Evolutionary conservation across 1,140 invertebrate genomes (phyloP).

Genomic region (Mylabris phalerata): DNA sequence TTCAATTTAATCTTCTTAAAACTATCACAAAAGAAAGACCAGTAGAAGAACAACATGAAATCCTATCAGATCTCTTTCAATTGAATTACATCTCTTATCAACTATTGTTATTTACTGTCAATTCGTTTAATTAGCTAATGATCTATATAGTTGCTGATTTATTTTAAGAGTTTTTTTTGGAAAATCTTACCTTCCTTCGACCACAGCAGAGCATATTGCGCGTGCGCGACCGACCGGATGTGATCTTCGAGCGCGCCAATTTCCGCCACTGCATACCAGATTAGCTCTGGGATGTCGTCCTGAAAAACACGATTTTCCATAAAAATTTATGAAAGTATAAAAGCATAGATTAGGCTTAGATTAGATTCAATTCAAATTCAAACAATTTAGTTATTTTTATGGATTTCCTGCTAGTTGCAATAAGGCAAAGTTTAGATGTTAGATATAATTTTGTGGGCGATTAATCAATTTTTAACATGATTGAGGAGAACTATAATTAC

Average conservation of each 20-base stretch:
- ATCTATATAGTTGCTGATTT: background rate
- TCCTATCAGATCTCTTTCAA: too few relatives aligned
- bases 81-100: too few relatives aligned
- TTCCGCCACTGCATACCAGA: conserved; percentile 64
- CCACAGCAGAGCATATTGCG: conserved; percentile 81
- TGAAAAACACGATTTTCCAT: conserved; percentile 19
- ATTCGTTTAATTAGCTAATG: too few relatives aligned
- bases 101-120: too few relatives aligned
- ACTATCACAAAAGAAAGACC: too few relatives aligned
- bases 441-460: background rate
- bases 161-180: background rate
- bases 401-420: background rate
- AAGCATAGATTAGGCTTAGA: too few relatives aligned
- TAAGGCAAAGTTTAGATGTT: background rate
- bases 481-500: background rate
- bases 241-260: conserved; percentile 65
- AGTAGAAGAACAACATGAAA: too few relatives aligned
- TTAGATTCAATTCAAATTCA: too few relatives aligned
- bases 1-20: too few relatives aligned
- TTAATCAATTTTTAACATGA: background rate
- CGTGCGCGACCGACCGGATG: conserved; percentile 64
- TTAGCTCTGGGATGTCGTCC: conserved; percentile 36
- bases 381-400: background rate
- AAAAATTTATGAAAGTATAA: background rate
- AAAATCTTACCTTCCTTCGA: conserved; percentile 66